Conservation (phyloP, 2,888 invertebrate species). For the Microctonus brassicae region DNA sequence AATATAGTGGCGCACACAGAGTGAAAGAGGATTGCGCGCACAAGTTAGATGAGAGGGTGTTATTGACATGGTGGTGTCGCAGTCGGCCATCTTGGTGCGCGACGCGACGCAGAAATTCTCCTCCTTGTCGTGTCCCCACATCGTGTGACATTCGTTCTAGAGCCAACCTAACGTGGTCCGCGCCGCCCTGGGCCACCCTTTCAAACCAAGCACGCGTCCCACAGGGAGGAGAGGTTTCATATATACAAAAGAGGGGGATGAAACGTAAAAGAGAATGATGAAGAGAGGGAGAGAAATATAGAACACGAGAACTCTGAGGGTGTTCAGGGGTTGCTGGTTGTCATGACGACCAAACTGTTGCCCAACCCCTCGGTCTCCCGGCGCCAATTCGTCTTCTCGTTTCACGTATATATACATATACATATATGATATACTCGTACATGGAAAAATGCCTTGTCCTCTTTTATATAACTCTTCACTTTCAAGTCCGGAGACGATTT, state of each 20-base stretch:
- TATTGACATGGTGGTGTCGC: constrained; percentile 69
- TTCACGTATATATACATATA: constrained; percentile 31
- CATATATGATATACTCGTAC: constrained; percentile 13
- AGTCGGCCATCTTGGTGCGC: constrained; percentile 66
- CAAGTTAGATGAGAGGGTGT: constrained; percentile 56
- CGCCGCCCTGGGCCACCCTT: constrained; percentile 67
- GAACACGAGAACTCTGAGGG: constrained; percentile 51
- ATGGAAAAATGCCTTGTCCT: constrained; percentile 23
- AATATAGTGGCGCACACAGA: constrained; percentile 15
- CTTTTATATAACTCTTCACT: constrained; percentile 29
- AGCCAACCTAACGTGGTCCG: constrained; percentile 63
- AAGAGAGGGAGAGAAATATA: background rate
- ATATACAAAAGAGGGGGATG: background rate
- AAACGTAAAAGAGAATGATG: background rate
- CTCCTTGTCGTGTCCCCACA: constrained; percentile 65
- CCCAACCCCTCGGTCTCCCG: constrained; percentile 55
- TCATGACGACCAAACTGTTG: constrained; percentile 66
- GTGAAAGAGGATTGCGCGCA: constrained; percentile 26
- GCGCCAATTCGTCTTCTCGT: constrained; percentile 50
- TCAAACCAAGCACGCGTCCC: constrained; percentile 63
- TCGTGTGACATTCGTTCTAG: constrained; percentile 63
- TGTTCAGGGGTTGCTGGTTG: constrained; percentile 68
- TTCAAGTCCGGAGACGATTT: constrained; percentile 32
- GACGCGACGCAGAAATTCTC: constrained; percentile 34
- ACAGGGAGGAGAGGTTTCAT: constrained; percentile 36